These are phyloP conservation scores for Orthosia gracilis DNA, from an alignment of 2,888 invertebrate genomes.

Conservation along the genomic window DNA sequence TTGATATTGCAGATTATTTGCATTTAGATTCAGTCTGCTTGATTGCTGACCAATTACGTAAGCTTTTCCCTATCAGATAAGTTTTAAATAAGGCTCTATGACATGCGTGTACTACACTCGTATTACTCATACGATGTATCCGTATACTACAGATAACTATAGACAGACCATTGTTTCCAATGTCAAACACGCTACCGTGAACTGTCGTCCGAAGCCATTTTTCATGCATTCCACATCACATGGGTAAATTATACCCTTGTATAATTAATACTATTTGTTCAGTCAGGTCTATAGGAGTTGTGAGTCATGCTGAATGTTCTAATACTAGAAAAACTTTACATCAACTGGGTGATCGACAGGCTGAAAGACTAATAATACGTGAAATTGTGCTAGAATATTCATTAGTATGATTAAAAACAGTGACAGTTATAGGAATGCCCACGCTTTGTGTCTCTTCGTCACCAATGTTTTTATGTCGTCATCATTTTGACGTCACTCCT, in stretches of 20 bases:
- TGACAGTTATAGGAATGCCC: neutral
- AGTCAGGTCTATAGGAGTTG: constrained; percentile 10
- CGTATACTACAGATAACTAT: neutral
- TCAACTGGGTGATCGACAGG: neutral
- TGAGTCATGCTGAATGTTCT: constrained; percentile 34
- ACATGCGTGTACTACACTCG: constrained; percentile 20
- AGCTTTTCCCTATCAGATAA: neutral
- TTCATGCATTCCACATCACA: constrained; percentile 6
- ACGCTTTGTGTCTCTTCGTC: neutral
- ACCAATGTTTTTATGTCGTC: neutral
- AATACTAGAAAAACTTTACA: constrained; percentile 1
- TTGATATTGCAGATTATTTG: too few relatives aligned
- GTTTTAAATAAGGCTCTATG: neutral
- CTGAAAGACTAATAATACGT: too few relatives aligned
- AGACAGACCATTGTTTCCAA: constrained; percentile 33
- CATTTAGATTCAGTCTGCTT: too few relatives aligned
- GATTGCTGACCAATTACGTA: too few relatives aligned
- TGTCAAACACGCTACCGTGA: constrained; percentile 38
- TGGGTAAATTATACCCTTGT: constrained; percentile 25
- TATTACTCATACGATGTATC: neutral
- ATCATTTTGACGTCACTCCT: neutral
- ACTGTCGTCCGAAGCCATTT: constrained; percentile 17
- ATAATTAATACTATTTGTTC: constrained; percentile 26
- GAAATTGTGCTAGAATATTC: too few relatives aligned
- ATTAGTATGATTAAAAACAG: neutral